phyloP scores from a whole-genome alignment of 2,113 vertebrate genomes.

The Gasterosteus aculeatus region DNA sequence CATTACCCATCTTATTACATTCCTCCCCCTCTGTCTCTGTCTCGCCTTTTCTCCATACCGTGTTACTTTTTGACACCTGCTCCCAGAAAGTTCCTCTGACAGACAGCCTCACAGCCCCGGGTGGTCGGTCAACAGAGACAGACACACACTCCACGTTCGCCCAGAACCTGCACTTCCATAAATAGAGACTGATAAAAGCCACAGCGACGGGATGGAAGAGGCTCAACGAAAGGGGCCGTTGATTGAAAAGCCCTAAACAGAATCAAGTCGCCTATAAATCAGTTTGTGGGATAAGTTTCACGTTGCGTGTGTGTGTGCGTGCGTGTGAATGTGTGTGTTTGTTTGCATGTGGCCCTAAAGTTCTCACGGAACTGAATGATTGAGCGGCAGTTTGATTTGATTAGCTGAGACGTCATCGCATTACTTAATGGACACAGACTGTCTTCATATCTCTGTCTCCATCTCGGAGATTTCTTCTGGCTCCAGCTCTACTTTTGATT shows the following conservation, averaged over 20 bases:
- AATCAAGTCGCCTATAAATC: constrained; percentile 40
- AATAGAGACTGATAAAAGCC: constrained; percentile 29
- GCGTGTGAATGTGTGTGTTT: constrained; percentile 15
- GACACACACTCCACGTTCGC: constrained; percentile 38
- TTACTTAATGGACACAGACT: constrained; percentile 63
- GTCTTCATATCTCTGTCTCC: constrained; percentile 42
- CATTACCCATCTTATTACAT: neutral
- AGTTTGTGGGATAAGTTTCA: constrained; percentile 28
- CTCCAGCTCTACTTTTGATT: constrained; percentile 54
- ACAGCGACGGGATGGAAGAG: constrained; percentile 9
- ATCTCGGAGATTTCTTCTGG: constrained; percentile 42
- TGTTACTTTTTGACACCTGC: constrained; percentile 68
- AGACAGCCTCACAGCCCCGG: constrained; percentile 31
- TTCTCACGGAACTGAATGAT: constrained; percentile 28
- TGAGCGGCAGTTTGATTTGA: constrained; percentile 54
- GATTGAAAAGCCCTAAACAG: constrained; percentile 44
- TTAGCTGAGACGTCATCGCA: constrained; percentile 45
- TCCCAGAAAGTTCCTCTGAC: constrained; percentile 59
- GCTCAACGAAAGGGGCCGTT: constrained; percentile 35
- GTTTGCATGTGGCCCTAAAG: constrained; percentile 19
- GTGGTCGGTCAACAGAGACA: constrained; percentile 50
- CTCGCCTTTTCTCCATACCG: constrained; percentile 18
- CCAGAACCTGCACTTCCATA: constrained; percentile 25
- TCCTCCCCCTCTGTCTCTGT: neutral
- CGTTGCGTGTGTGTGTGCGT: neutral